Evolutionary conservation across 2,888 invertebrate species (phyloP), one percentile per base, ranked within the genome.

Genomic region (Lissocephala sabroskyi): DNA sequence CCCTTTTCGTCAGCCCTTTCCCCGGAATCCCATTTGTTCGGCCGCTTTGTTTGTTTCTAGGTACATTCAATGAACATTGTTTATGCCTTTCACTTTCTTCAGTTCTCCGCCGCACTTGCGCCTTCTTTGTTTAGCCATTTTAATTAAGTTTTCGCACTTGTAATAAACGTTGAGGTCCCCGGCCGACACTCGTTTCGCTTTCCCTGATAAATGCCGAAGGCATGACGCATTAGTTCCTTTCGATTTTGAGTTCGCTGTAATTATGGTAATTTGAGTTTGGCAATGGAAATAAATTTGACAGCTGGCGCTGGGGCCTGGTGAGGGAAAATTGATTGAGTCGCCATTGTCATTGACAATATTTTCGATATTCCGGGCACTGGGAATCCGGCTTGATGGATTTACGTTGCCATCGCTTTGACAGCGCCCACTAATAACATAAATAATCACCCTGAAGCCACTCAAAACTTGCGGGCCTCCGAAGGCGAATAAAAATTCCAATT

Each of bases 141-240:
- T 71, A 71, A 71, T 71, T 71, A 71, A 71, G 70, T 76, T 71
- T 75, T 76, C 63, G 77, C 74, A 71, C 70, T 76, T 71, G 77
- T 77, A 60, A 73, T 73, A 73, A 76, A 70, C 77, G 74, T 73
- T 65, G 23, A 14, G n/a, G 41, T 30, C 41, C 29, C 41, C 7
- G 41, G 6, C 17, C 19, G 61, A 50, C 46, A 67, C 65, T 65
- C 68, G 74, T 65, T 74, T 76, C 76, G 53, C 48, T 37, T 48
- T 13, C 36, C 18, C 37, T 45, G 35, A 45, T 37, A 45, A 45
- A 45, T 45, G n/a, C 14, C 18, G 28, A 16, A 11, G 26, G n/a
- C 43, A 43, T 43, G 33, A 35, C 43, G 33, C 35, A 33, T 43
- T 43, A 33, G 26, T 19, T 44, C 26, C 9, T 36, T 44, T 33